Conservation (phyloP, 1,140 invertebrate genomes). For the Drosophila serrata region DNA sequence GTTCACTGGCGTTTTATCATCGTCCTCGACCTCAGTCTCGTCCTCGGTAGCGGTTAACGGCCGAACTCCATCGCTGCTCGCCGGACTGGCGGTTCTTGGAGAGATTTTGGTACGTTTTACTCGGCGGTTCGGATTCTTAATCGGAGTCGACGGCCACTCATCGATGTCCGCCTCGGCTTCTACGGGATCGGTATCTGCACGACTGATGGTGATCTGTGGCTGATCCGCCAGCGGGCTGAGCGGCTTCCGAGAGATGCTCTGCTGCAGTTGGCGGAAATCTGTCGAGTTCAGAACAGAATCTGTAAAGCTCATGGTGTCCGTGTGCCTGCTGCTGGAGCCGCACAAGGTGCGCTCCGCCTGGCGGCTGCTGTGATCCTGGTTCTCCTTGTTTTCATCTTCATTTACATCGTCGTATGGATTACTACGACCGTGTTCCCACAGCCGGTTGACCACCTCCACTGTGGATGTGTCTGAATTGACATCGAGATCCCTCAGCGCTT, state of each 20-base stretch:
- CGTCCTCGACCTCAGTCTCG: conserved; percentile 51
- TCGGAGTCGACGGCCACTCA: conserved; percentile 74
- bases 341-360: conserved; percentile 45
- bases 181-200: conserved; percentile 28
- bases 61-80: conserved; percentile 64
- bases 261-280: conserved; percentile 67
- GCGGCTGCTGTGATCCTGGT: conserved; percentile 46
- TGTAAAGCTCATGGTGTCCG: conserved; percentile 76
- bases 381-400: conserved; percentile 57
- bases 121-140: conserved; percentile 53
- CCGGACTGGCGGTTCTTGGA: conserved; percentile 45
- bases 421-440: conserved; percentile 33
- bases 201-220: conserved; percentile 50
- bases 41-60: conserved; percentile 62
- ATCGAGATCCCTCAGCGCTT: conserved; percentile 64
- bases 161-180: conserved; percentile 60
- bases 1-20: conserved; percentile 66
- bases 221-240: conserved; percentile 71
- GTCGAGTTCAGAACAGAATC: conserved; percentile 73
- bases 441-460: conserved; percentile 48
- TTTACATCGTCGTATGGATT: conserved; percentile 11
- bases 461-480: conserved; percentile 67
- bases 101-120: conserved; percentile 61
- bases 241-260: conserved; percentile 63
- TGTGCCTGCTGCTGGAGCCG: conserved; percentile 44